Evolutionary conservation across 2,797 vertebrate species (phyloP), one percentile per base, ranked within the genome.

Genomic region (Anguilla obscura): DNA sequence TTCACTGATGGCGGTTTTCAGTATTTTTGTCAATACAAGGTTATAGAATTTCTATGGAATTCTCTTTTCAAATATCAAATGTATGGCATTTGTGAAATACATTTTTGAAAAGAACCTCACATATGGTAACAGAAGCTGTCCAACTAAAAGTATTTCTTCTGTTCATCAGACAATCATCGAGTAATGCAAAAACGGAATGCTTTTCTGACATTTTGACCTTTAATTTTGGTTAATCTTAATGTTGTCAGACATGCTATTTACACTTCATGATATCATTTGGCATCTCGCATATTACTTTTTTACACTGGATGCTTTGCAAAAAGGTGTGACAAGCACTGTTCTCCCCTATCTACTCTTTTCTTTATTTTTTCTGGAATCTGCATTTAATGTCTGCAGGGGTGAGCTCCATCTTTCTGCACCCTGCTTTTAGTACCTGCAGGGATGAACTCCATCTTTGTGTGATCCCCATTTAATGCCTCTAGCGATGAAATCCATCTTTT

Each of bases 371-470:
- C 71, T 36, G 71, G 14, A 36, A 48, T 45, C 76, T 2, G 9
- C 24, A 16, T 30, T n/a, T 69, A 69, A 69, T 69, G 66, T 12
- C 66, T 69, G 16, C 66, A 69, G 66, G 24, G n/a, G 27, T 69
- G 24, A 69, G 5, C 5, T 30, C 24, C 7, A 69, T 30, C 5
- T 3, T 30, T 69, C 5, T 69, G 66, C 12, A 16, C 1, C 27
- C 66, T 30, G 1, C 24, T 87, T 80, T 80, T 21, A 60, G 36
- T 87, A 12, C 90, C 92, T 90, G 56, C 91, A 97, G 95, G 94
- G 58, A 16, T 60, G 2, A n/a, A n/a, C n/a, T n/a, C 63, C 36
- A 36, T 36, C 7, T n/a, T 69, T 6, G 3, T 60, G 14, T 60
- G n/a, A n/a, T 27, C 7, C 63, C 14, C 24, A 14, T 8, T 24